Percentiles rank a stretch among this genome's conserved stretches.
Evolutionary conservation across 2,797 vertebrate genomes (phyloP).

Genomic region (Avahi laniger): DNA sequence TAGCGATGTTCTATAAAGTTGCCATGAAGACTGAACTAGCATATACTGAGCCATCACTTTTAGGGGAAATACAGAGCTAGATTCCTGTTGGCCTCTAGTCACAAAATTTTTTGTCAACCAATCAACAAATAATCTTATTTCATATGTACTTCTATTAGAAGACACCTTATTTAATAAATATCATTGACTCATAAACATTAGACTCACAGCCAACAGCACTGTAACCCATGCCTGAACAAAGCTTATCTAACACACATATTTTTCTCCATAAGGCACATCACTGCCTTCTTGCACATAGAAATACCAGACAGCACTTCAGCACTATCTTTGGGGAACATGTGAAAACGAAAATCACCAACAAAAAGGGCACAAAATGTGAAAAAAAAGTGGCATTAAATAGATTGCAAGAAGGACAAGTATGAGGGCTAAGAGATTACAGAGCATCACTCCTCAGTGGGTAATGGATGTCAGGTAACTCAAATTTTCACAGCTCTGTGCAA

Average conservation of each 20-base stretch:
- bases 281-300: neutral
- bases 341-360: neutral
- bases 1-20: neutral
- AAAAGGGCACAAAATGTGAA: neutral
- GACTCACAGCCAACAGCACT: neutral
- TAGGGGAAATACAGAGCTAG: neutral
- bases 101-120: slow-evolving; percentile 17
- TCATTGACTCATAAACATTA: neutral
- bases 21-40: neutral
- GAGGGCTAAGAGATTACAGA: neutral
- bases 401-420: neutral
- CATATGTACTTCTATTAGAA: slow-evolving; percentile 1
- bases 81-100: neutral
- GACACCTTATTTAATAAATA: neutral
- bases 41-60: neutral
- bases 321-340: neutral
- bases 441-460: neutral
- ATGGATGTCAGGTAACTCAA: neutral
- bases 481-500: neutral
- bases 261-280: neutral
- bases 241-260: neutral
- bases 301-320: neutral
- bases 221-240: neutral
- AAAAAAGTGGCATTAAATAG: neutral
- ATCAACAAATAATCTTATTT: neutral